Base-by-base conservation (phyloP, 2,113 vertebrate genomes). In the Alosa alosa region DNA sequence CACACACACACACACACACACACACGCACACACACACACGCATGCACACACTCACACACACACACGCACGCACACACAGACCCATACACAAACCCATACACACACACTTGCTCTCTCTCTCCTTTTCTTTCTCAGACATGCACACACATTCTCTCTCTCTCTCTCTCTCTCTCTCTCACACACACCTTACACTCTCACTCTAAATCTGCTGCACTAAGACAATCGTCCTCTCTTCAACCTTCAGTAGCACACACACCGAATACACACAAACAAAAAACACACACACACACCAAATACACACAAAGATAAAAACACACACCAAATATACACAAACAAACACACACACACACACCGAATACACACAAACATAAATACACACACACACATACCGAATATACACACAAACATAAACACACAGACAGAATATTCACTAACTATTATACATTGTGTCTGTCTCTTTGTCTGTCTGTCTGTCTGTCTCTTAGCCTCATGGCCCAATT, bases 221-320 rank as follows among this genome's bases (percentile, higher is more conserved):
- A 44, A 44, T 3, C 49, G 82, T 92, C 89, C 87, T 92, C 91
- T 86, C 81, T 55, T 45, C 90, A 55, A 92, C 90, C 90, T 93
- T 91, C 41, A 44, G 41, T 4, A 44, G 41, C 41, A 44, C 41
- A 44, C 41, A 44, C 41, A 44, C 41, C 41, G 41, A 44, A 44
- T 44, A 3, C 41, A 44, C 41, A 44, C 41, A 44, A 44, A 44
- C 41, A 44, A 44, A 44, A 44, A 44, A 44, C 87, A 75, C 17
- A 13, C 22, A 52, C 3, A 1, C n/a, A 55, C 50, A 52, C 36
- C 50, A 82, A 84, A 82, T 72, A 81, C 17, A 52, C 50, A 52
- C 50, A 52, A 52, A 84, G 60, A 13, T 11, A 78, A 22, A 39
- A 75, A 86, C 45, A 22, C 45, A 68, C 46, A 84, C 75, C 50